These are phyloP conservation scores for Crotalus horridus DNA, from an alignment of 2,113 vertebrate species.

Conservation along the genomic window DNA sequence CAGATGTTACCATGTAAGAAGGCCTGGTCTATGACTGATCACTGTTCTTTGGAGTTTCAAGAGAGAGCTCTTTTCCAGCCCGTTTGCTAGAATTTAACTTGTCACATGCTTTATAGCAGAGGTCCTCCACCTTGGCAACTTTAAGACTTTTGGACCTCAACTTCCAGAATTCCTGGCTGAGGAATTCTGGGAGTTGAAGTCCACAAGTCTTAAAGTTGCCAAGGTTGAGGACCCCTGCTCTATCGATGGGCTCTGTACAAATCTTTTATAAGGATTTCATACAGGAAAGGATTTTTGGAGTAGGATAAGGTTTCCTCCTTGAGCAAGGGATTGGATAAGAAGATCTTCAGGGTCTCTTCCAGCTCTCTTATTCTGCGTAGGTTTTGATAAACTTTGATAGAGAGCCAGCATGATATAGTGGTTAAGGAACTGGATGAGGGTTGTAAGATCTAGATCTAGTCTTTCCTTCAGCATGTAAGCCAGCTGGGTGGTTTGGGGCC, in stretches of 20 bases:
- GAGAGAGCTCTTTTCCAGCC: neutral
- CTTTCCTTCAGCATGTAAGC: neutral
- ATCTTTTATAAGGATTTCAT: neutral
- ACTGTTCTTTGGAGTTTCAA: neutral
- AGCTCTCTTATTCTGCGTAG: neutral
- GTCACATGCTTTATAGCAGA: neutral
- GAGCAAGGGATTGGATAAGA: neutral
- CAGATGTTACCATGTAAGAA: neutral
- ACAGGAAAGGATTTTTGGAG: neutral
- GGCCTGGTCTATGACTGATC: neutral
- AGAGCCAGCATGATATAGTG: neutral
- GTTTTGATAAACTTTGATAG: neutral
- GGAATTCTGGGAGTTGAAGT: too few relatives aligned
- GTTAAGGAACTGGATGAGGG: neutral
- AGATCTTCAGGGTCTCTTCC: neutral
- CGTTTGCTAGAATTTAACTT: neutral
- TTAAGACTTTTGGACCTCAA: too few relatives aligned
- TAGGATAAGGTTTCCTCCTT: neutral
- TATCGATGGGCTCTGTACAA: neutral
- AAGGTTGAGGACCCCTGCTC: too few relatives aligned
- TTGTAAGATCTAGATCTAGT: neutral
- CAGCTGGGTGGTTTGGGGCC: neutral
- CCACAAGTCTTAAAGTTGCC: too few relatives aligned
- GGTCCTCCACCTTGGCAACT: too few relatives aligned
- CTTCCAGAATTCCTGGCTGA: too few relatives aligned